Percentiles rank a stretch among this genome's conserved stretches.
These are phyloP conservation scores for Rhagologus leucostigma DNA, from an alignment of 2,113 vertebrate genomes.

Conservation along the genomic window DNA sequence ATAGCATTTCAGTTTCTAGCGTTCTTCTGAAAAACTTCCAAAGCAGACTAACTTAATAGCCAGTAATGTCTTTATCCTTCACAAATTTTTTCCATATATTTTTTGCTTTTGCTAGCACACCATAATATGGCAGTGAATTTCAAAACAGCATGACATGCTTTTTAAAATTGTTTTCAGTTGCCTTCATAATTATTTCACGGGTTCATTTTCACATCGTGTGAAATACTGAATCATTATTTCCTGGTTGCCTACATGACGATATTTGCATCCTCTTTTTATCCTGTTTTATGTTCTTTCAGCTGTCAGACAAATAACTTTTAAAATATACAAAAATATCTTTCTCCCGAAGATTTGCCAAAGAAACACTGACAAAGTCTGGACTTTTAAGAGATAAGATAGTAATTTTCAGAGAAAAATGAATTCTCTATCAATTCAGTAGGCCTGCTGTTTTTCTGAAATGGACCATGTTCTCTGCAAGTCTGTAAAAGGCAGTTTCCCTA, in stretches of 20 bases:
- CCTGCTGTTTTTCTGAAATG: not conserved
- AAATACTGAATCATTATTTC: not conserved
- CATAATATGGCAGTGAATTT: not conserved
- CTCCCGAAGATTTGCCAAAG: not conserved
- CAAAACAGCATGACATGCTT: not conserved
- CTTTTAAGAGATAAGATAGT: not conserved
- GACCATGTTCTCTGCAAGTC: not conserved
- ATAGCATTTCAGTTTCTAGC: not conserved
- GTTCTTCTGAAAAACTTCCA: not conserved
- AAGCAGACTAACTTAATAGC: not conserved
- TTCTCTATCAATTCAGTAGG: not conserved
- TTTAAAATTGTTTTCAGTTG: not conserved
- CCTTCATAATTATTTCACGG: not conserved
- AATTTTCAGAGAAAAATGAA: not conserved
- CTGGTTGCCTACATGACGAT: not conserved
- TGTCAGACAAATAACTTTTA: not conserved
- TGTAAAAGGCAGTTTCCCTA: not conserved
- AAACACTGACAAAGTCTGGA: not conserved
- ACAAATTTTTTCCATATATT: not conserved
- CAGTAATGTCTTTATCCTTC: not conserved
- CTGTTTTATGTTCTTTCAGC: not conserved
- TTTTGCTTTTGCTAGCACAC: not conserved
- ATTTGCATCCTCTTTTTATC: not conserved
- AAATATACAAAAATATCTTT: not conserved
- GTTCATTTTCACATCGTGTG: not conserved